phyloP scores from a whole-genome alignment of 2,888 invertebrate species.

The Yponomeuta sedellus region DNA sequence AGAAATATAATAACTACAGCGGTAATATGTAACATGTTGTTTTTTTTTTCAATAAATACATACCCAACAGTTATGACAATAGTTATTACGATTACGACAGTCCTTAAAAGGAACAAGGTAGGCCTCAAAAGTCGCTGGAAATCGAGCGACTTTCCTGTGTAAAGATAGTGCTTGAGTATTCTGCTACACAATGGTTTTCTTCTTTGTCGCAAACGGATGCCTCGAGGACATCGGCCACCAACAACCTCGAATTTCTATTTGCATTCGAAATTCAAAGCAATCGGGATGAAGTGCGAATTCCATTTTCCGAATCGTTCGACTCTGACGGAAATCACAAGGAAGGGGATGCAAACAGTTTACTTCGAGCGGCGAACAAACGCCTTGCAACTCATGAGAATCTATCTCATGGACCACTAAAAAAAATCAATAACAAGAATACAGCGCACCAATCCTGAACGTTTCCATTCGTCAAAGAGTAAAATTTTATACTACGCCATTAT shows the following conservation, averaged over 20 bases:
- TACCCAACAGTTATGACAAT: too few relatives aligned
- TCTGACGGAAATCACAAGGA: background rate
- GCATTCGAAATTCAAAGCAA: constrained; percentile 1
- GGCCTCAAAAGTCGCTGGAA: too few relatives aligned
- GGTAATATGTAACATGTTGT: too few relatives aligned
- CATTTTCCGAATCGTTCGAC: background rate
- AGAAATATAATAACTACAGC: too few relatives aligned
- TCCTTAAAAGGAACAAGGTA: too few relatives aligned
- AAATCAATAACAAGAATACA: background rate
- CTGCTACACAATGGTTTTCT: background rate
- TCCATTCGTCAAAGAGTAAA: too few relatives aligned
- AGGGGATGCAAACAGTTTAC: background rate
- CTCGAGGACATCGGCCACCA: background rate
- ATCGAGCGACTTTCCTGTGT: background rate
- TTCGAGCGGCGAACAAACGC: background rate
- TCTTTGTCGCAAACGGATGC: background rate
- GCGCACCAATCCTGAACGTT: too few relatives aligned
- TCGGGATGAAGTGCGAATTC: background rate
- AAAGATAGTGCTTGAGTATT: background rate
- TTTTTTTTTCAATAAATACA: too few relatives aligned
- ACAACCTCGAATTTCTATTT: background rate
- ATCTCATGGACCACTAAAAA: background rate
- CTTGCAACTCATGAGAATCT: background rate
- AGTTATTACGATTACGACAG: too few relatives aligned
- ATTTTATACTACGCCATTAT: too few relatives aligned